Evolutionary conservation across 2,888 invertebrate genomes (phyloP).

Genomic region (Dicranocentrus wangi): DNA sequence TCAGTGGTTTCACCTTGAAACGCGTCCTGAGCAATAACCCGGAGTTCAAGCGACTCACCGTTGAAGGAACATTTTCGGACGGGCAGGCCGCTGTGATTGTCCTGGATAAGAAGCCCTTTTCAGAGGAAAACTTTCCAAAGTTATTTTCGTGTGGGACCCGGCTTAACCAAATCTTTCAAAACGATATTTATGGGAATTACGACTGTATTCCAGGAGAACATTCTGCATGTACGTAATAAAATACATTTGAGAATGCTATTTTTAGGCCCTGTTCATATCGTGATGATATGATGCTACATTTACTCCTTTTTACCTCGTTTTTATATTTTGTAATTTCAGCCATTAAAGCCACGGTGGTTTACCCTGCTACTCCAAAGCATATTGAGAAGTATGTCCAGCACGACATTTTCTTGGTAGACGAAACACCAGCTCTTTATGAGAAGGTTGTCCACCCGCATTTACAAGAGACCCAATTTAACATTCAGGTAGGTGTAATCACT

Average conservation of each 20-base stretch:
- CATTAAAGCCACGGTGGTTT: conserved; percentile 85
- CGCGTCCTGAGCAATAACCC: conserved; percentile 84
- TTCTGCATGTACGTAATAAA: conserved; percentile 79
- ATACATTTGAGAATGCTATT: conserved; percentile 4
- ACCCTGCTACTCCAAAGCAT: conserved; percentile 88
- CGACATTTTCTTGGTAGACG: conserved; percentile 84
- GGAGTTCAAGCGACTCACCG: conserved; percentile 82
- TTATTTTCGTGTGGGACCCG: conserved; percentile 78
- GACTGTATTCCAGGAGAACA: conserved; percentile 81
- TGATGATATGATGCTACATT: too few relatives aligned
- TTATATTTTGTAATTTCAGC: conserved; percentile 76
- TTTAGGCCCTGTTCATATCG: too few relatives aligned
- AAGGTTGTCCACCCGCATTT: conserved; percentile 86
- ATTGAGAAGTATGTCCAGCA: conserved; percentile 89
- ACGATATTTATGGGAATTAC: conserved; percentile 90
- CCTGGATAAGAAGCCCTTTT: conserved; percentile 88
- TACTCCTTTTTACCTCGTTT: too few relatives aligned
- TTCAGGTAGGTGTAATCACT: conserved; percentile 86
- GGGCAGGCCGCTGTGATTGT: conserved; percentile 82
- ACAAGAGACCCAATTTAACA: conserved; percentile 82
- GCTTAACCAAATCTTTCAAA: conserved; percentile 83
- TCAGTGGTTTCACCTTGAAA: conserved; percentile 79
- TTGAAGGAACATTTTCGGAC: conserved; percentile 81
- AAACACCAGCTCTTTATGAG: conserved; percentile 88
- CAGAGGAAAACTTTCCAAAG: conserved; percentile 80